Conservation (phyloP, 2,797 vertebrate genomes). For the Malurus splendens region DNA sequence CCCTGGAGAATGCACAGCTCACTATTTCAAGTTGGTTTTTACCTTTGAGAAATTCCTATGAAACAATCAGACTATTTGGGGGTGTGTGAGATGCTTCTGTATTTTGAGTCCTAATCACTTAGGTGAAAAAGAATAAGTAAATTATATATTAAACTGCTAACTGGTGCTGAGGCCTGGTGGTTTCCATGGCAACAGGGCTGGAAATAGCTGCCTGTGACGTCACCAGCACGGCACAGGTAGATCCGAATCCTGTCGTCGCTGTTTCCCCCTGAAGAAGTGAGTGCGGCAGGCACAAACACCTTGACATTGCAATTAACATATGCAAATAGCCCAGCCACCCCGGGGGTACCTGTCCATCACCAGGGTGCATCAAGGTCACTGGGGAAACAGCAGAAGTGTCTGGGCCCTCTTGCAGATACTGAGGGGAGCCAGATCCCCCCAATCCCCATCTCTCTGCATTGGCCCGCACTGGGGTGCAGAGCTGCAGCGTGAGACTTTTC, state of each 20-base stretch:
- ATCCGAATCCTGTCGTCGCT: conserved; percentile 60
- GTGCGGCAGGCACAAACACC: conserved; percentile 32
- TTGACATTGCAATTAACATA: conserved; percentile 24
- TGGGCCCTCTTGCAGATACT: not conserved
- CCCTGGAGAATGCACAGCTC: not conserved
- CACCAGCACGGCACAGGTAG: conserved; percentile 72
- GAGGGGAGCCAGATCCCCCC: not conserved
- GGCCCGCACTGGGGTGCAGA: not conserved
- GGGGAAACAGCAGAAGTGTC: accelerated
- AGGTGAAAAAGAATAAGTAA: conserved; percentile 75
- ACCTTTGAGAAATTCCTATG: conserved; percentile 4
- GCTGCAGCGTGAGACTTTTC: accelerated
- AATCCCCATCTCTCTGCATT: not conserved
- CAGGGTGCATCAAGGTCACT: not conserved
- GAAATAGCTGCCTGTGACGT: conserved; percentile 78
- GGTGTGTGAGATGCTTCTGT: conserved; percentile 60
- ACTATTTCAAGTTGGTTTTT: not conserved
- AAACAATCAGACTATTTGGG: not conserved
- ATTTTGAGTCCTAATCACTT: conserved; percentile 67
- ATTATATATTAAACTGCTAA: conserved; percentile 80
- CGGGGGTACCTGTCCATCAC: not conserved
- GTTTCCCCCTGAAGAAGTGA: conserved; percentile 47
- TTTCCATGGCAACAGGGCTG: conserved; percentile 79
- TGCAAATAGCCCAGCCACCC: not conserved
- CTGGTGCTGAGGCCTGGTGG: conserved; percentile 79